Percentiles rank a stretch among this genome's conserved stretches.
Evolutionary conservation across 2,888 invertebrate genomes (phyloP).

Genomic region (Patella pellucida): DNA sequence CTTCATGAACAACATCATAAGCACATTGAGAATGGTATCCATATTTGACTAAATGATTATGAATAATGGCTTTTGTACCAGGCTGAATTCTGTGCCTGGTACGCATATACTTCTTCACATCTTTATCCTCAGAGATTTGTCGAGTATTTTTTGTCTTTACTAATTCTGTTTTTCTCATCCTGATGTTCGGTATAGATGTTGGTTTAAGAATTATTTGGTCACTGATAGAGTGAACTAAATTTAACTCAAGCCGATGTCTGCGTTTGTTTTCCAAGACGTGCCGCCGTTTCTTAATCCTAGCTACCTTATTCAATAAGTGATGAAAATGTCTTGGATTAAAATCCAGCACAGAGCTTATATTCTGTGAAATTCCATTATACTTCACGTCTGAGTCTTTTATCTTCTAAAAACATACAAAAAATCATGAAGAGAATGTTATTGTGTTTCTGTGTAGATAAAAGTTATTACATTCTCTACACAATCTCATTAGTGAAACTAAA

Average conservation of each 20-base stretch:
- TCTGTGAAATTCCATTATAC: no score
- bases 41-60: not conserved
- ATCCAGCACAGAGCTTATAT: no score
- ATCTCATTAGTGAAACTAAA: no score
- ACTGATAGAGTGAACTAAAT: not conserved
- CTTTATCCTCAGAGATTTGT: not conserved
- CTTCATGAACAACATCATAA: not conserved
- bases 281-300: not conserved
- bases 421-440: no score
- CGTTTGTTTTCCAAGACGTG: not conserved
- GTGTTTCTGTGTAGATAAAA: no score
- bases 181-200: not conserved
- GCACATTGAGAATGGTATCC: not conserved
- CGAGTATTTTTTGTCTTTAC: not conserved
- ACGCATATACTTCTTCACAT: not conserved
- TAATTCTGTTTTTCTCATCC: not conserved
- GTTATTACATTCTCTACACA: no score
- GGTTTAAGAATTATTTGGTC: not conserved
- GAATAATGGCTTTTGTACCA: not conserved
- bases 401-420: no score
- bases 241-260: not conserved
- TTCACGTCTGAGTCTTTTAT: no score
- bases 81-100: not conserved
- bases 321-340: not conserved
- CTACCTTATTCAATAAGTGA: not conserved